Conservation (phyloP, 1,140 invertebrate species). For the Matsumurasca onukii region DNA sequence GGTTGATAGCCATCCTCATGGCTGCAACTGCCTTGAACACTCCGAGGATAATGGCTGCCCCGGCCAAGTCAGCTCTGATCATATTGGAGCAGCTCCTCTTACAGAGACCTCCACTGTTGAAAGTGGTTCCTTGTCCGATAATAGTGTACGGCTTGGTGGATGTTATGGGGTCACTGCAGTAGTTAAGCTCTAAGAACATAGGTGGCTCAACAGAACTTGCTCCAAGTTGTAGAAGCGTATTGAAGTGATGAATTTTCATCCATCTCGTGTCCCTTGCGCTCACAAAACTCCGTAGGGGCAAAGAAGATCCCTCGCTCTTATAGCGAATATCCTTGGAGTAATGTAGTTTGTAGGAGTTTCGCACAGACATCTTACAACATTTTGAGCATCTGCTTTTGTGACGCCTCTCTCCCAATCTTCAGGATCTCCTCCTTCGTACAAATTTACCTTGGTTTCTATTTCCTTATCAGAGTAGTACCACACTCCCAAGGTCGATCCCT, state of each 20-base stretch:
- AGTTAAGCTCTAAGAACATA: constrained; percentile 54
- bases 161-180: constrained; percentile 40
- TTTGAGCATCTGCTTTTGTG: constrained; percentile 79
- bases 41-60: constrained; percentile 75
- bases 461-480: constrained; percentile 70
- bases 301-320: constrained; percentile 42
- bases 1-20: constrained; percentile 70
- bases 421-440: constrained; percentile 41
- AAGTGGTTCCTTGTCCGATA: constrained; percentile 79
- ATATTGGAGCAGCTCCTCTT: constrained; percentile 72
- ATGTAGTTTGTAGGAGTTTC: constrained; percentile 85
- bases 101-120: constrained; percentile 86
- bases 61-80: constrained; percentile 91
- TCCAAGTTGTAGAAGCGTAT: constrained; percentile 55
- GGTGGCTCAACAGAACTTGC: constrained; percentile 56
- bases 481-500: constrained; percentile 63
- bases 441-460: constrained; percentile 52
- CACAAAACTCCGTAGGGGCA: constrained; percentile 44
- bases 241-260: constrained; percentile 56
- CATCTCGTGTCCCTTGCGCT: constrained; percentile 51
- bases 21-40: constrained; percentile 67
- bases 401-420: constrained; percentile 70
- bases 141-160: constrained; percentile 40
- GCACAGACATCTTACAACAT: constrained; percentile 73
- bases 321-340: constrained; percentile 80